A percentile compares a stretch with the other conserved stretches of the same genome.
These are phyloP conservation scores for Pollenia amentaria DNA, from an alignment of 2,888 invertebrate genomes.

Conservation along the genomic window DNA sequence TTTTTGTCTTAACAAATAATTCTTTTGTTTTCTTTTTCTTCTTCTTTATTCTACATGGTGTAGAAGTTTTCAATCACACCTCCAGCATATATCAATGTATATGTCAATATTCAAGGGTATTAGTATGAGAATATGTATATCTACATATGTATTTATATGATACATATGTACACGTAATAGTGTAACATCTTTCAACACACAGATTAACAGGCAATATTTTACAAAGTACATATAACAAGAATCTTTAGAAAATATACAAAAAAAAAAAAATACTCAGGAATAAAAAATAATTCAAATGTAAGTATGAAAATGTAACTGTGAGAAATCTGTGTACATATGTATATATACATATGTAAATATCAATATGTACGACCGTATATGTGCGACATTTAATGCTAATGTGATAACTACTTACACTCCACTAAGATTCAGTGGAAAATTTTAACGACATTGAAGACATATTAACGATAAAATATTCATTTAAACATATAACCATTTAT, in stretches of 20 bases:
- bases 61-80: conserved; percentile 30
- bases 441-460: conserved; percentile 60
- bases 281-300: not conserved
- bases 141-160: too few species aligned
- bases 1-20: not conserved
- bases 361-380: conserved; percentile 18
- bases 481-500: too few species aligned
- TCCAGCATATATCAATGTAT: conserved; percentile 6
- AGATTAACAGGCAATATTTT: not conserved
- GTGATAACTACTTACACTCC: conserved; percentile 79
- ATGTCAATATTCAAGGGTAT: conserved; percentile 5
- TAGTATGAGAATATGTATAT: not conserved
- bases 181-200: not conserved
- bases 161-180: not conserved
- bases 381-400: conserved; percentile 75
- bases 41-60: not conserved
- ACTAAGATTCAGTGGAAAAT: conserved; percentile 63
- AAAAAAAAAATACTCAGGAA: conserved; percentile 3
- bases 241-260: not conserved
- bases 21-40: not conserved
- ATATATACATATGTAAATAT: not conserved
- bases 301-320: conserved; percentile 3
- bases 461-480: not conserved
- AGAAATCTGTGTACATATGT: conserved; percentile 35
- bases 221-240: not conserved